A percentile compares a stretch with the other conserved stretches of the same genome.
phyloP scores from a whole-genome alignment of 2,797 vertebrate genomes.

The Octomys mimax region DNA sequence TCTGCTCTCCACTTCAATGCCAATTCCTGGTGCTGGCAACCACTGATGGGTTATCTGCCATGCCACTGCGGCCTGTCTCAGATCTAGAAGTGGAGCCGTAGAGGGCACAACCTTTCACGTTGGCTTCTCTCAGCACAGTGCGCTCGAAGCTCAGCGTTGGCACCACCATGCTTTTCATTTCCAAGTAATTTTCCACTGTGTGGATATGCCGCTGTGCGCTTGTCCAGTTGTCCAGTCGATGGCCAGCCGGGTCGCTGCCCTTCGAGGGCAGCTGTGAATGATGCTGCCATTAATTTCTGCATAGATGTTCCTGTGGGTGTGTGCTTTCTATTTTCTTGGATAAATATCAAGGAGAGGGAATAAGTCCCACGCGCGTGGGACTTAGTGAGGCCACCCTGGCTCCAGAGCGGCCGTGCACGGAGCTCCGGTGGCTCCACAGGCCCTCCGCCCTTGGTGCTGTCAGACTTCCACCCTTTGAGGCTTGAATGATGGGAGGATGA shows the following conservation, averaged over 20 bases:
- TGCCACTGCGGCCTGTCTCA: neutral
- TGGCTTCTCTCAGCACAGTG: rapidly evolving
- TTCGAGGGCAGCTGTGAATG: neutral
- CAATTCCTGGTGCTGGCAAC: neutral
- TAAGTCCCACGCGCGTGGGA: rapidly evolving
- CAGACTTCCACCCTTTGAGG: neutral
- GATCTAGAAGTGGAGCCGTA: neutral
- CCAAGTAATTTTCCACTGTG: rapidly evolving
- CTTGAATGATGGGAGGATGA: neutral
- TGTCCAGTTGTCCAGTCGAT: rapidly evolving
- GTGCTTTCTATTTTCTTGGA: neutral
- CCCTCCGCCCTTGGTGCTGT: rapidly evolving
- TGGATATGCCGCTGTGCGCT: rapidly evolving
- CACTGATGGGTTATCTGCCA: neutral
- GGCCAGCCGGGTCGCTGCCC: neutral
- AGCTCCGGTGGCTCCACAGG: rapidly evolving
- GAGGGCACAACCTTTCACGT: rapidly evolving
- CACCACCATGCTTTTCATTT: neutral
- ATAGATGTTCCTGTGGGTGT: neutral
- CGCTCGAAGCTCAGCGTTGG: rapidly evolving
- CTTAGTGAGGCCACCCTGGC: rapidly evolving
- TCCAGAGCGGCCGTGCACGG: rapidly evolving
- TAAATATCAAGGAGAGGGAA: neutral
- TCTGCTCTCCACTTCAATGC: neutral
- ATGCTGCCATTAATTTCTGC: neutral